Base-by-base conservation (phyloP, 2,797 vertebrate species). In the Enteromius mattozi region DNA sequence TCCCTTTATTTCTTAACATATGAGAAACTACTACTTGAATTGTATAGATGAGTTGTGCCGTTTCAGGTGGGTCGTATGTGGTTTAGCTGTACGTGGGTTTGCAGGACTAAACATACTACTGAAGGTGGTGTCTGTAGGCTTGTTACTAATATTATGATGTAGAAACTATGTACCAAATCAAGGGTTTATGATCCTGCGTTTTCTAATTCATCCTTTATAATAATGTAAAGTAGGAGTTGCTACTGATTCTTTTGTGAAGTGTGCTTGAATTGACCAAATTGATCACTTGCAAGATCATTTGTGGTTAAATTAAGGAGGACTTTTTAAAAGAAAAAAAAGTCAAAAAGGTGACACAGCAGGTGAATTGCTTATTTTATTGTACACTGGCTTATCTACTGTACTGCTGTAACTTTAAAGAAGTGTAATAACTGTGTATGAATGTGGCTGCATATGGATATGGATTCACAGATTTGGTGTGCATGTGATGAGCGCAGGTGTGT, bases 371-470 rank as follows among this genome's bases (percentile, higher is more conserved):
- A 95, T 97, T 96, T 97, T 95, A 95, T 95, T 96, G 94, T 97
- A 98, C 97, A 98, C 98, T 99, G 98, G 97, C 97, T 98, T 97
- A 97, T 96, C 95, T 96, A 96, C 95, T 97, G 96, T 96, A 98
- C 98, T 98, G 98, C 97, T 98, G 97, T 97, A 98, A 97, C 95
- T 97, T 94, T 92, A 92, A 94, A 86, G 86, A 88, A 95, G 92
- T 96, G 96, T 96, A 96, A 95, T 94, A 95, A 97, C 94, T 96
- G 96, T 97, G 97, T 95, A 93, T 92, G 96, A 96, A 95, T 96
- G 95, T 92, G 66, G 47, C 66, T 80, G 91, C 92, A 92, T 91
- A 91, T 93, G 94, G 92, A 93, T 90, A 91, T 94, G 95, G 92
- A 91, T 95, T 92, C 94, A 95, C 92, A 93, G 95, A 94, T 91